Evolutionary conservation across 2,888 invertebrate species (phyloP).

Genomic region (Melikaiella ostensackeni): DNA sequence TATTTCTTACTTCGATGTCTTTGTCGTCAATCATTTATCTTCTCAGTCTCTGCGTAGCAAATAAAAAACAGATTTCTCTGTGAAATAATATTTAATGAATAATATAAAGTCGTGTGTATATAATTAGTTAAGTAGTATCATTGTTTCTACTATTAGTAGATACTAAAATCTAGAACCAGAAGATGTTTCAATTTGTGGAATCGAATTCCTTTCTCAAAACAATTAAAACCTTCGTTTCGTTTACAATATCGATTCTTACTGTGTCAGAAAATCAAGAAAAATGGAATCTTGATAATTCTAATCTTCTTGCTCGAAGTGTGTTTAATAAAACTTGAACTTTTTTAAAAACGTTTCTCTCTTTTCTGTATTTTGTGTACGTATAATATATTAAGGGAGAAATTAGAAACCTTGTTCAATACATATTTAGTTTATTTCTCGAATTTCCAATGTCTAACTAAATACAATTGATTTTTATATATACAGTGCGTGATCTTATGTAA

Average conservation of each 20-base stretch:
- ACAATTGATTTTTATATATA: slow-evolving; percentile 23
- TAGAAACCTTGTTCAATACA: not conserved
- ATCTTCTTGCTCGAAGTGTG: slow-evolving; percentile 25
- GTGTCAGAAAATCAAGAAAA: slow-evolving; percentile 16
- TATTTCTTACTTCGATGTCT: not conserved
- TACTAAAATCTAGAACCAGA: not conserved
- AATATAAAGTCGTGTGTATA: not conserved
- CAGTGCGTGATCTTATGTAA: slow-evolving; percentile 12
- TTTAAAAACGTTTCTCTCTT: slow-evolving; percentile 2
- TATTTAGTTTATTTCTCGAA: slow-evolving; percentile 2
- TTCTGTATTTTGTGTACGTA: not conserved
- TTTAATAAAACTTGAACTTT: slow-evolving; percentile 31
- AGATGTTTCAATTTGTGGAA: not conserved
- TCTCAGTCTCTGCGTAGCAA: not conserved
- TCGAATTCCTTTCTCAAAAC: not conserved
- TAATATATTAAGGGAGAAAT: not conserved
- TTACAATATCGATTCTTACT: not conserved
- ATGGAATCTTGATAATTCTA: not conserved
- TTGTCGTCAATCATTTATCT: not conserved
- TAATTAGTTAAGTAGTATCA: not conserved
- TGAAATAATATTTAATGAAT: not conserved
- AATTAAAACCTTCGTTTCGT: not conserved
- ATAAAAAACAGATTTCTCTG: not conserved
- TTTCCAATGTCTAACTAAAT: slow-evolving; percentile 19
- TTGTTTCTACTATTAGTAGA: not conserved